A percentile compares a stretch with the other conserved stretches of the same genome.
Evolutionary conservation across 2,113 vertebrate species (phyloP).

Genomic region (Solea senegalensis): DNA sequence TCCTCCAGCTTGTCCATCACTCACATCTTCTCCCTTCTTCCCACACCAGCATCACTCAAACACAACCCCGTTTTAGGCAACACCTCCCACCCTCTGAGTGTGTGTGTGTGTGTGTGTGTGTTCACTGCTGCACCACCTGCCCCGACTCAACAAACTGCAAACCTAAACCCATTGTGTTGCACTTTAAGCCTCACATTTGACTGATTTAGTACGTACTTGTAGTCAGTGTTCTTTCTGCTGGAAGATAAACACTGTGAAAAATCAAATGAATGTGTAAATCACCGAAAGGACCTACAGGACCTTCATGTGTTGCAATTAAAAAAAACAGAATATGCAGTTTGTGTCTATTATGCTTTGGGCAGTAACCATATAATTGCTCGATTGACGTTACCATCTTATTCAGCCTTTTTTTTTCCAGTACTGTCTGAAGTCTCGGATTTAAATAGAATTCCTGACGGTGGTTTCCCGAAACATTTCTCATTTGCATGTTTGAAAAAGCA

Average conservation of each 20-base stretch:
- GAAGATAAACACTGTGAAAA: not conserved
- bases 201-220: too few relatives aligned
- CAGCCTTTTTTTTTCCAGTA: too few relatives aligned
- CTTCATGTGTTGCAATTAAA: not conserved
- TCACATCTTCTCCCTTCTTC: slow-evolving; percentile 48
- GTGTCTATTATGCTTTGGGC: too few relatives aligned
- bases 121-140: not conserved
- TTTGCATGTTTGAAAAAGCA: too few relatives aligned
- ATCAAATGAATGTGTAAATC: too few relatives aligned
- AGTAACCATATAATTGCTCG: too few relatives aligned
- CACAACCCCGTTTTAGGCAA: slow-evolving; percentile 3
- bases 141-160: not conserved
- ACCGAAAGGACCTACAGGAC: not conserved
- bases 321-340: not conserved
- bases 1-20: slow-evolving; percentile 55
- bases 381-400: too few relatives aligned
- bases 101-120: not conserved
- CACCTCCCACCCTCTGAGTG: slow-evolving; percentile 45
- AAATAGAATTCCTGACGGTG: too few relatives aligned
- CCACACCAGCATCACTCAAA: slow-evolving; percentile 49
- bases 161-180: too few relatives aligned
- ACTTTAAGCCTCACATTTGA: too few relatives aligned
- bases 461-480: too few relatives aligned
- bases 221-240: not conserved
- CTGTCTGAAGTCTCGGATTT: too few relatives aligned